Percentiles rank a stretch among this genome's conserved stretches.
phyloP scores from a whole-genome alignment of 2,113 vertebrate species.

The Phaethon lepturus region DNA sequence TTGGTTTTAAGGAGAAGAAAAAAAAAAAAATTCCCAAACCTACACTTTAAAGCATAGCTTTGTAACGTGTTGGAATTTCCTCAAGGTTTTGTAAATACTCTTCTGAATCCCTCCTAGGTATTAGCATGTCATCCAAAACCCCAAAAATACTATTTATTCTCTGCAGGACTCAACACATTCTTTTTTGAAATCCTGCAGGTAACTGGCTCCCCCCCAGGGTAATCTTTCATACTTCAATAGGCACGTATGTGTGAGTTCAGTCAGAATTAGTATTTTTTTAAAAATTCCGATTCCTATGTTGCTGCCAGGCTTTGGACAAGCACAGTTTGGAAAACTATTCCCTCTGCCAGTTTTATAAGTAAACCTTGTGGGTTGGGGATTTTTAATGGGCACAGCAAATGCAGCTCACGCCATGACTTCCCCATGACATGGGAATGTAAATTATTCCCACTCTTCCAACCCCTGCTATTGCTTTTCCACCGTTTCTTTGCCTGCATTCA shows the following conservation, averaged over 20 bases:
- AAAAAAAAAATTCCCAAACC: neutral
- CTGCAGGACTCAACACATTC: constrained; percentile 32
- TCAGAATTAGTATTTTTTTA: constrained; percentile 1
- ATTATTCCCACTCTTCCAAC: neutral
- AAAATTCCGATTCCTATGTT: neutral
- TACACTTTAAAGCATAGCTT: neutral
- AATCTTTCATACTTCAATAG: constrained; percentile 40
- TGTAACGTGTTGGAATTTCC: neutral
- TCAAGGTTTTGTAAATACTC: constrained; percentile 59
- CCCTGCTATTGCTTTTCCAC: neutral
- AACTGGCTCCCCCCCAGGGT: constrained; percentile 26
- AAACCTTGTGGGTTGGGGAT: neutral
- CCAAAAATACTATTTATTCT: constrained; percentile 65
- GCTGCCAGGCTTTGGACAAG: constrained; percentile 7
- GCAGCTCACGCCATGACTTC: neutral
- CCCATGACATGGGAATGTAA: neutral
- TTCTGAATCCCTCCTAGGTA: constrained; percentile 44
- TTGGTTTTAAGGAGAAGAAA: neutral
- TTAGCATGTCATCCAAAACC: constrained; percentile 50
- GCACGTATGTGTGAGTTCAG: neutral
- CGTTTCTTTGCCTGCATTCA: neutral
- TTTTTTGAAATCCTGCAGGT: constrained; percentile 60
- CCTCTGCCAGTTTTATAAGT: neutral
- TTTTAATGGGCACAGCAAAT: neutral
- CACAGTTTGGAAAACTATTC: neutral